Evolutionary conservation across 2,888 invertebrate species (phyloP), one percentile per base, ranked within the genome.

Genomic region (Cremastobaeus sp.): DNA sequence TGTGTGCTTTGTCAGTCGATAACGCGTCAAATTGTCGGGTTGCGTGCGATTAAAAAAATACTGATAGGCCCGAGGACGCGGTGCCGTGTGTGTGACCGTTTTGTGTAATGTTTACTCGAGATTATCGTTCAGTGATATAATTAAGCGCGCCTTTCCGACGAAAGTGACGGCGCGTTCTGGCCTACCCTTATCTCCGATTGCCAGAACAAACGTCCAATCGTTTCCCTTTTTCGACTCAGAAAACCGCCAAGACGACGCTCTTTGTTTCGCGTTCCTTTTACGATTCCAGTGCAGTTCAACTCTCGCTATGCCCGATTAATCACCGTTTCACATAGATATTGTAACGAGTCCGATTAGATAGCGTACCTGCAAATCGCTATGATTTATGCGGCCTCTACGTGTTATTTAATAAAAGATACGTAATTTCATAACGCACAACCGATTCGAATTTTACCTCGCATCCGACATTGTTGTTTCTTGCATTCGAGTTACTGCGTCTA

Each of bases 1-100:
- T 74, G 65, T 69, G 47, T 71, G 76, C 75, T 72, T 79, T 77
- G 77, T 78, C 77, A 74, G 74, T 79, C 78, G 80, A 81, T 81
- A 81, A 79, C 72, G 76, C 74, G 74, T 66, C 54, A 74, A 78
- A 59, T 72, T 69, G 77, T 78, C 69, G 72, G 69, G 71, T 78
- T 76, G 75, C 66, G 78, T 76, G 76, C 74, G 62, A 57, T 71
- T 50, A 71, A 71, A 71, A 64, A 43, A 64, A 45, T 30, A 41
- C 62, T 50, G 57, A 70, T 62, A 70, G 30, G 30, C 25, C 25
- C 2, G 6, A 37, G 55, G 39, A 30, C 60, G 37, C 32, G 48
- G 39, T 35, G 12, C 57, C 18, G 37, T 20, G 41, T 41, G 48
- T 48, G 35, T 41, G 62, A 70, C 48, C 70, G 64, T 70, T 70